Percentiles rank a stretch among this genome's conserved stretches.
phyloP scores from a whole-genome alignment of 2,113 vertebrate genomes.

The Zosterops hypoxanthus region DNA sequence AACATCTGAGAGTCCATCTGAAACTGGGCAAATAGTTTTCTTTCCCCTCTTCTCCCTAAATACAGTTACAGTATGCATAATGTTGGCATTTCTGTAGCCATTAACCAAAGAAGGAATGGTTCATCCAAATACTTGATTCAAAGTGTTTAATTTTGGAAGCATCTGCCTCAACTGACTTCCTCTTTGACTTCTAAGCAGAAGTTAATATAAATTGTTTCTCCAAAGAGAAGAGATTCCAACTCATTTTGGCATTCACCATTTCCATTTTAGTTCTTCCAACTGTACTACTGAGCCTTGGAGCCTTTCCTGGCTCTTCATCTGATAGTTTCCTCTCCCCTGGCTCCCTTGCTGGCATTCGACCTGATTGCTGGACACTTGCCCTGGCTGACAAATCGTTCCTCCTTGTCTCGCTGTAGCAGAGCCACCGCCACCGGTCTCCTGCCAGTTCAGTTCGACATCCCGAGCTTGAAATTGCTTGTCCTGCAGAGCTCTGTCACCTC shows the following conservation, averaged over 20 bases:
- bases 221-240: neutral
- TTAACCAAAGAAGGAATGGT: neutral
- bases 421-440: rapidly evolving
- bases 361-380: slow-evolving; percentile 27
- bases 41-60: neutral
- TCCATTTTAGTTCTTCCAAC: slow-evolving; percentile 32
- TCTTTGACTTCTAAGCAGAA: neutral
- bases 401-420: neutral
- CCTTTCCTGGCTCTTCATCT: slow-evolving; percentile 28
- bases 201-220: neutral
- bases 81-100: neutral
- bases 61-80: neutral
- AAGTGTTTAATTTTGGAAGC: slow-evolving; percentile 1
- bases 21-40: neutral
- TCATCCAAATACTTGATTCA: neutral
- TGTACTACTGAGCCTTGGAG: neutral
- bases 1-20: neutral
- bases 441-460: neutral
- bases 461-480: neutral
- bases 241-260: slow-evolving; percentile 5
- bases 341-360: slow-evolving; percentile 14
- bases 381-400: neutral
- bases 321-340: slow-evolving; percentile 17
- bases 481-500: neutral
- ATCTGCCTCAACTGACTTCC: neutral